Percentiles rank a stretch among this genome's conserved stretches.
Evolutionary conservation across 1,140 invertebrate species (phyloP).

Genomic region (Bombus pyrosoma): DNA sequence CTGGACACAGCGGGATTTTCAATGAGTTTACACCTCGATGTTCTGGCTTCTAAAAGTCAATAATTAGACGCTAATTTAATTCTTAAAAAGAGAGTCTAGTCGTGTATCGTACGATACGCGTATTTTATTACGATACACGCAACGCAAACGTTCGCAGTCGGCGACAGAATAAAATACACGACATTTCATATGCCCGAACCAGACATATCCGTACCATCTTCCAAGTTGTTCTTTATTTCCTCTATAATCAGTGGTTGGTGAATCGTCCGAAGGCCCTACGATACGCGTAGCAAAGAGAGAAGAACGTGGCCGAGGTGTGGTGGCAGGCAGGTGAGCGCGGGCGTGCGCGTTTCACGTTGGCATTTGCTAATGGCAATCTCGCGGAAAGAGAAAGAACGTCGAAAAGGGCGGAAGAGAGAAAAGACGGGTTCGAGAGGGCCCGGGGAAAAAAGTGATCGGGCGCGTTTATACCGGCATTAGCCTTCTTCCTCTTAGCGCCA

Average conservation of each 20-base stretch:
- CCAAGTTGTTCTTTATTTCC: neutral
- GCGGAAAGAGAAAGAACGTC: slow-evolving; percentile 34
- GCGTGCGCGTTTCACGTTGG: slow-evolving; percentile 67
- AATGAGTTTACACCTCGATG: no score
- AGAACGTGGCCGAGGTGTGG: slow-evolving; percentile 60
- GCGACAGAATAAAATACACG: neutral
- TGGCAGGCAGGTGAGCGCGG: slow-evolving; percentile 69
- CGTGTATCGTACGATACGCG: no score
- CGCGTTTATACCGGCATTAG: slow-evolving; percentile 70
- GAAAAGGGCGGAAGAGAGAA: neutral
- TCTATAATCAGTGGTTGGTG: neutral
- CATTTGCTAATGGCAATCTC: slow-evolving; percentile 70
- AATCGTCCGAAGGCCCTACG: neutral
- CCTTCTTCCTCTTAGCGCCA: slow-evolving; percentile 73
- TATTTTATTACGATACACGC: no score
- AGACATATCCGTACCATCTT: neutral
- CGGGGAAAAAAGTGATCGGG: slow-evolving; percentile 44
- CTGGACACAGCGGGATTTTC: no score
- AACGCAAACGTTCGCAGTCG: neutral
- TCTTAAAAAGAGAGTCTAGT: no score
- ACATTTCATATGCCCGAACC: neutral
- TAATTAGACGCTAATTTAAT: no score
- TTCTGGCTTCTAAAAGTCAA: accelerated
- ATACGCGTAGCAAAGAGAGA: neutral
- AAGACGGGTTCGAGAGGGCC: neutral